Percentiles rank a stretch among this genome's conserved stretches.
Conservation (phyloP, 2,113 vertebrate species). For the Numida meleagris region DNA sequence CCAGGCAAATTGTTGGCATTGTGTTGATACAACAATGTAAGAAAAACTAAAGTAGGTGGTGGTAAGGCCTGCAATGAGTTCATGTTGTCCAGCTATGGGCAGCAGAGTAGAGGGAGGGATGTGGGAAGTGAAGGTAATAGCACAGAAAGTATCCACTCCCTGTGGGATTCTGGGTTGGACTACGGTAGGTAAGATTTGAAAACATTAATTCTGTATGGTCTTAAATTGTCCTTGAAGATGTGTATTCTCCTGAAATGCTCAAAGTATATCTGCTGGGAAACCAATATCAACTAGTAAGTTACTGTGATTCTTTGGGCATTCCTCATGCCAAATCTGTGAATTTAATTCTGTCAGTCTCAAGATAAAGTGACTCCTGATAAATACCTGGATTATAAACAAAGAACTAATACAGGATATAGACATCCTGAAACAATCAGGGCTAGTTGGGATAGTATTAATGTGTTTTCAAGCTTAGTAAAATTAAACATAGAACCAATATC, state of each 20-base stretch:
- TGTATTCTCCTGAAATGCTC: not conserved
- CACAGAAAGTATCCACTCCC: not conserved
- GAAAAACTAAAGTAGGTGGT: not conserved
- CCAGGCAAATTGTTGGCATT: not conserved
- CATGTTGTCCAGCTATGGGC: not conserved
- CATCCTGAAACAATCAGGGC: not conserved
- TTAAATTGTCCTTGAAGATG: not conserved
- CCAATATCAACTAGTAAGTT: not conserved
- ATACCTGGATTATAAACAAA: not conserved
- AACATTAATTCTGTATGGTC: not conserved
- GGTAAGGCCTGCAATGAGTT: not conserved
- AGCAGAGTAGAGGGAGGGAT: not conserved
- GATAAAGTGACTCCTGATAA: not conserved
- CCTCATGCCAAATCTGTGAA: not conserved
- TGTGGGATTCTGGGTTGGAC: not conserved
- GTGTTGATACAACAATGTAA: not conserved
- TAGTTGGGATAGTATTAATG: not conserved
- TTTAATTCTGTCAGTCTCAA: not conserved
- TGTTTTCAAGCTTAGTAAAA: not conserved
- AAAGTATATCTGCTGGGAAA: not conserved
- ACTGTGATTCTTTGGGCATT: not conserved
- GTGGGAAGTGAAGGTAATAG: not conserved
- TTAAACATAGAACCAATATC: not conserved
- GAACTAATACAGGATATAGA: not conserved
- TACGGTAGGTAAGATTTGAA: not conserved